Evolutionary conservation across 2,888 invertebrate species (phyloP), one percentile per base, ranked within the genome.

Genomic region (Nymphalis polychloros): DNA sequence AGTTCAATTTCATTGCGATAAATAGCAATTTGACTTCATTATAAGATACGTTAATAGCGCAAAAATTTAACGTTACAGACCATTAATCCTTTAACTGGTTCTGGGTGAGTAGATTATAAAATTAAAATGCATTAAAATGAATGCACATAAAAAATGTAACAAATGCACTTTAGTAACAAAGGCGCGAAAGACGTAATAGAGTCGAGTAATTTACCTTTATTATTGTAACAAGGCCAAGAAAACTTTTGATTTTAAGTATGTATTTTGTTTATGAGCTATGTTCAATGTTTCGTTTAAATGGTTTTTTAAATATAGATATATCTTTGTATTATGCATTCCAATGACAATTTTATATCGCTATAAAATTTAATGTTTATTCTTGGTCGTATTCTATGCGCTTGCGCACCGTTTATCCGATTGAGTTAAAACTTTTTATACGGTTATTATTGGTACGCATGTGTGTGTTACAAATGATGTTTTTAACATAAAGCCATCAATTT

Each of bases 151-250:
- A 63, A 60, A 13, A 8, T 41, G 23, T 13, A 53, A n/a, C 52
- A 60, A 68, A 63, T 63, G 27, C 35, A 60, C 16, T 49, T 55
- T 23, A 53, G 47, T 27, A 49, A 60, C 60, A 64, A 64, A 63
- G 59, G 63, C 63, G 63, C 63, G 59, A 46, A 63, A 63, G 47
- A 63, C 59, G 59, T 48, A 67, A 67, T 35, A 49, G n/a, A 59
- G 19, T 47, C 46, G 13, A 20, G 53, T 23, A 63, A 55, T 55
- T 55, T 55, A 55, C 47, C 27, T 53, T 47, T 7, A 55, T 63
- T 63, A 55, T 55, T 63, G 10, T 27, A 63, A 63, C 63, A 55
- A 63, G 63, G 63, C 27, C 53, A 55, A 55, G 52, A 47, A 55
- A 55, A 47, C 55, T 16, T 47, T 61, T 57, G 41, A 62, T 8